Percentiles rank a stretch among this genome's conserved stretches.
Evolutionary conservation across 2,113 vertebrate species (phyloP).

Genomic region (Limanda limanda): DNA sequence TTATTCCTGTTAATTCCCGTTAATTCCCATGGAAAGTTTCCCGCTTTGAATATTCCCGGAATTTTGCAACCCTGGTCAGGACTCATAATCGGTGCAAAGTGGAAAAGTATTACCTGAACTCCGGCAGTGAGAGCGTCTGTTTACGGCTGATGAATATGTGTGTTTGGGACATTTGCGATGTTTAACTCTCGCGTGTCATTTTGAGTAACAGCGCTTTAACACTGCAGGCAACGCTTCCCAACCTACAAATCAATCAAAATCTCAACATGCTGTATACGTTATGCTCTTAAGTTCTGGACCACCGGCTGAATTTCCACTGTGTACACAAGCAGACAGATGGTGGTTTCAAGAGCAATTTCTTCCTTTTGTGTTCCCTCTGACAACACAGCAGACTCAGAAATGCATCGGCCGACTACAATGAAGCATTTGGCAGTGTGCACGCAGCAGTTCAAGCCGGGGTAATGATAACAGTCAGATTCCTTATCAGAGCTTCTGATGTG

Average conservation of each 20-base stretch:
- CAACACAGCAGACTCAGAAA: not conserved
- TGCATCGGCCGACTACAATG: not conserved
- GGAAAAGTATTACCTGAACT: not conserved
- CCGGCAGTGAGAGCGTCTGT: not conserved
- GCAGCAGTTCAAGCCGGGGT: constrained; percentile 30
- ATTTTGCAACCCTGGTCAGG: too few relatives aligned
- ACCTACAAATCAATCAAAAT: constrained; percentile 39
- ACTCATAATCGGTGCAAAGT: not conserved
- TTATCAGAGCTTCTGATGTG: constrained; percentile 60
- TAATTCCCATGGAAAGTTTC: too few relatives aligned
- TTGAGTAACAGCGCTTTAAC: constrained; percentile 22
- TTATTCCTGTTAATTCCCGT: too few relatives aligned
- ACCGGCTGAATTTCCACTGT: constrained; percentile 36
- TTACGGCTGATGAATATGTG: not conserved
- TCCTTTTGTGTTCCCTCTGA: constrained; percentile 16
- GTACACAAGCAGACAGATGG: constrained; percentile 16
- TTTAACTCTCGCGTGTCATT: constrained; percentile 12
- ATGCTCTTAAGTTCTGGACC: constrained; percentile 20
- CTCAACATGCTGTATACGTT: constrained; percentile 26
- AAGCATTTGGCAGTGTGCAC: constrained; percentile 18
- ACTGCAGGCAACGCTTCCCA: constrained; percentile 15
- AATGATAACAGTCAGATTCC: constrained; percentile 30
- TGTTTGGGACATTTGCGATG: not conserved
- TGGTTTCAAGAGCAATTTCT: constrained; percentile 9
- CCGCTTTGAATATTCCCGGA: too few relatives aligned